Evolutionary conservation across 2,888 invertebrate genomes (phyloP).

Genomic region (Patella ulyssiponensis): DNA sequence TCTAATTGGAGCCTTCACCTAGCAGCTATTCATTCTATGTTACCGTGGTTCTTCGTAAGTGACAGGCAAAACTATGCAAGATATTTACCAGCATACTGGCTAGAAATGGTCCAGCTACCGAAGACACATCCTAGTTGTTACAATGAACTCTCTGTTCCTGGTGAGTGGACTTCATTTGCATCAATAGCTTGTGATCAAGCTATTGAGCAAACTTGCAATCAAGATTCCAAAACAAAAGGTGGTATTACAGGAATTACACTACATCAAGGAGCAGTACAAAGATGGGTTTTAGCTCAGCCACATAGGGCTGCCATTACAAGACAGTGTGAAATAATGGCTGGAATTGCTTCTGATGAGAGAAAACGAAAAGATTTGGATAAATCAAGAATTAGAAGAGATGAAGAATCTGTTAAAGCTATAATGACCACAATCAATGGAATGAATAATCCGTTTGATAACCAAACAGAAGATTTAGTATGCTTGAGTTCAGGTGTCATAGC

Average conservation of each 20-base stretch:
- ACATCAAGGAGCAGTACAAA: conserved; percentile 12
- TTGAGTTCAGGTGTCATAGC: conserved; percentile 2
- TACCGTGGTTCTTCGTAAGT: no score
- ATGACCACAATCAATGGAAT: neutral
- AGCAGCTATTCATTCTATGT: no score
- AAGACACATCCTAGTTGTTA: no score
- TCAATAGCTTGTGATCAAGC: conserved; percentile 20
- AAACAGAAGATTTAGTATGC: neutral
- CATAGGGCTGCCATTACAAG: conserved; percentile 12
- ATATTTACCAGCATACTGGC: no score
- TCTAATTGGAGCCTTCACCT: no score
- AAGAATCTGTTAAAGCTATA: no score
- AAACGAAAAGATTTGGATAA: neutral
- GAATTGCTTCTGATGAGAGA: neutral
- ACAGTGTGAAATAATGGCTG: conserved; percentile 18
- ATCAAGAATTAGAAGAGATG: no score
- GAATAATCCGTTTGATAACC: conserved; percentile 8
- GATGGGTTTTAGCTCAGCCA: conserved; percentile 25
- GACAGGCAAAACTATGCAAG: no score
- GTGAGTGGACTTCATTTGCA: conserved; percentile 13
- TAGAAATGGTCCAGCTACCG: no score
- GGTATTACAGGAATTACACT: conserved; percentile 20
- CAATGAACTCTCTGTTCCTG: neutral
- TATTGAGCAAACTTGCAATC: conserved; percentile 28
- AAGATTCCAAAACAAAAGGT: conserved; percentile 28